Evolutionary conservation across 2,888 invertebrate genomes (phyloP).

Genomic region (Euclidia mi): DNA sequence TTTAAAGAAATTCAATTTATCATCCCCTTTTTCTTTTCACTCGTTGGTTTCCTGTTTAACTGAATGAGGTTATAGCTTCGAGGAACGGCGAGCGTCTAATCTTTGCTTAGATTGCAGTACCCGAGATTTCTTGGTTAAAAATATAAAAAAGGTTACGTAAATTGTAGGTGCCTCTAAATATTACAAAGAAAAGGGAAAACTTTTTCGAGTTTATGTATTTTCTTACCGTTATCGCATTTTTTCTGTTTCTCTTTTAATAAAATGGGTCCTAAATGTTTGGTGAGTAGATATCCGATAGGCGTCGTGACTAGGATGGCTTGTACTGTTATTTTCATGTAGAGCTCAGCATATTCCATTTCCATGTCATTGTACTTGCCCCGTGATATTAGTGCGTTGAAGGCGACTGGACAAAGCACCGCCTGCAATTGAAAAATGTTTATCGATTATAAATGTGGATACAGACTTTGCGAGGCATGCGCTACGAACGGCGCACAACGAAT

Average conservation of each 20-base stretch:
- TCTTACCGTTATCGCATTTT: conserved; percentile 56
- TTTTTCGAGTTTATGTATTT: background rate
- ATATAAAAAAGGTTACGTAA: background rate
- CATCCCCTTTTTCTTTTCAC: background rate
- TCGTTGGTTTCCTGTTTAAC: background rate
- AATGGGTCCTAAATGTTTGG: conserved; percentile 74
- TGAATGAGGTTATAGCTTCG: too few species aligned
- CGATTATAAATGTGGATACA: background rate
- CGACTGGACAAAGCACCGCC: conserved; percentile 90
- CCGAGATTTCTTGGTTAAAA: background rate
- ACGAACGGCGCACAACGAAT: too few species aligned
- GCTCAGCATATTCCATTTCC: conserved; percentile 72
- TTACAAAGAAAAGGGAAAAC: background rate
- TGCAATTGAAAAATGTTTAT: conserved; percentile 61
- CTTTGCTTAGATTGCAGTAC: background rate
- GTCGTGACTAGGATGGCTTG: conserved; percentile 82
- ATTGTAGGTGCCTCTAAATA: too few species aligned
- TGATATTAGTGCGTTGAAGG: conserved; percentile 80
- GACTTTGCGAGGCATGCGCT: too few species aligned
- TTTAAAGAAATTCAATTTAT: conserved; percentile 1
- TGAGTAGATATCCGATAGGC: conserved; percentile 78
- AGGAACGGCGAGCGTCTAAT: background rate
- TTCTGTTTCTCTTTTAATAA: conserved; percentile 65
- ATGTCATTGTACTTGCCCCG: conserved; percentile 48
- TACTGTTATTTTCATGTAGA: conserved; percentile 70